phyloP scores from a whole-genome alignment of 2,888 invertebrate species.

The Ophion slaviceki region DNA sequence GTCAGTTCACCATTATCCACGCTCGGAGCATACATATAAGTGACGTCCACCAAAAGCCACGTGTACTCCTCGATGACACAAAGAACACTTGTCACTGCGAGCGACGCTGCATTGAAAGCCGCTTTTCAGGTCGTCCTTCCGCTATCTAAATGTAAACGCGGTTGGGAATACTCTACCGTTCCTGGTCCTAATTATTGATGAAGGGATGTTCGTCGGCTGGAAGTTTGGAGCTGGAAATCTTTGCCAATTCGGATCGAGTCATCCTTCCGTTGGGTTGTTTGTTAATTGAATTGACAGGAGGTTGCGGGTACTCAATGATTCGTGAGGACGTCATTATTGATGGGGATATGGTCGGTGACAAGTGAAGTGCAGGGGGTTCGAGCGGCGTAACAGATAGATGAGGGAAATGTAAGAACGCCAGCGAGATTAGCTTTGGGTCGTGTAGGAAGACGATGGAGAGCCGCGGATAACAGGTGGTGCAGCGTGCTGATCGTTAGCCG shows the following conservation, averaged over 20 bases:
- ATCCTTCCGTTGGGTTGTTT: not conserved
- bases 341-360: not conserved
- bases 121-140: too few relatives aligned
- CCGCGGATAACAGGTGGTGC: constrained; percentile 70
- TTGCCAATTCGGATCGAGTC: not conserved
- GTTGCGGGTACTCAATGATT: not conserved
- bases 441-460: constrained; percentile 60
- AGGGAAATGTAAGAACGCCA: constrained; percentile 39
- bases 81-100: too few relatives aligned
- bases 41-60: too few relatives aligned
- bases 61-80: too few relatives aligned
- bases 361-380: not conserved
- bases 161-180: not conserved
- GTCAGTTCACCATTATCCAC: not conserved
- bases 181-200: not conserved
- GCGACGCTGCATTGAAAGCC: too few relatives aligned
- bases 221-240: not conserved
- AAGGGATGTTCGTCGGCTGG: not conserved
- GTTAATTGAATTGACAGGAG: not conserved
- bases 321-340: not conserved
- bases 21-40: too few relatives aligned
- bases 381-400: not conserved
- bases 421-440: constrained; percentile 32
- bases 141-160: too few relatives aligned
- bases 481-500: constrained; percentile 70